phyloP scores from a whole-genome alignment of 2,888 invertebrate species.

The Parthenolecanium corni region DNA sequence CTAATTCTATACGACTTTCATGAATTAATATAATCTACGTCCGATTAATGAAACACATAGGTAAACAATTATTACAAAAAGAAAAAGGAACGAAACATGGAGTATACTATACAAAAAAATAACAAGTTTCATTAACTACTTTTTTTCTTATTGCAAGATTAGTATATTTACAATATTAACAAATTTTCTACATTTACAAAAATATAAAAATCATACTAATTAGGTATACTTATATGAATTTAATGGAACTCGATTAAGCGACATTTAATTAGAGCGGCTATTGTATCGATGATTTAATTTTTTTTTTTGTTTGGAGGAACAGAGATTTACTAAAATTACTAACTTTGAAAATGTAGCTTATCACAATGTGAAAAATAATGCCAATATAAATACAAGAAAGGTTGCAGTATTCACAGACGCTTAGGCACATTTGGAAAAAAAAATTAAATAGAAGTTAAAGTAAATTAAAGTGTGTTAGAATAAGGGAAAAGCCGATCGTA shows the following conservation, averaged over 20 bases:
- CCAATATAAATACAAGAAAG: constrained; percentile 2
- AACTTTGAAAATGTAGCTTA: background rate
- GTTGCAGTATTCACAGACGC: constrained; percentile 16
- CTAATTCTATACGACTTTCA: too few species aligned
- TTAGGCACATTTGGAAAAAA: constrained; percentile 22
- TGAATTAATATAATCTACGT: too few species aligned
- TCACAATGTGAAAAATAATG: constrained; percentile 26
- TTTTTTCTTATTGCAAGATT: background rate
- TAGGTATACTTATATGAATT: background rate
- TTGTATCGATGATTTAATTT: background rate
- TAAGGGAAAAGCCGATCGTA: constrained; percentile 16
- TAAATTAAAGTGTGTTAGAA: too few species aligned
- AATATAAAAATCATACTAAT: constrained; percentile 11
- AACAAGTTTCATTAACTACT: background rate
- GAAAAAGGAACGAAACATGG: background rate
- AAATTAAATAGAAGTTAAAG: background rate
- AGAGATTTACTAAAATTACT: background rate
- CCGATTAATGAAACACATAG: too few species aligned
- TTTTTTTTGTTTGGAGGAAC: constrained; percentile 6
- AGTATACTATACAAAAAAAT: constrained; percentile 2
- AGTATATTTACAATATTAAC: constrained; percentile 21
- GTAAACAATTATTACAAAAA: too few species aligned
- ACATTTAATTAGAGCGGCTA: background rate
- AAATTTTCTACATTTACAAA: constrained; percentile 21
- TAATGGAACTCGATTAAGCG: background rate